Evolutionary conservation across 2,888 invertebrate genomes (phyloP).

Genomic region (Chironomus riparius): DNA sequence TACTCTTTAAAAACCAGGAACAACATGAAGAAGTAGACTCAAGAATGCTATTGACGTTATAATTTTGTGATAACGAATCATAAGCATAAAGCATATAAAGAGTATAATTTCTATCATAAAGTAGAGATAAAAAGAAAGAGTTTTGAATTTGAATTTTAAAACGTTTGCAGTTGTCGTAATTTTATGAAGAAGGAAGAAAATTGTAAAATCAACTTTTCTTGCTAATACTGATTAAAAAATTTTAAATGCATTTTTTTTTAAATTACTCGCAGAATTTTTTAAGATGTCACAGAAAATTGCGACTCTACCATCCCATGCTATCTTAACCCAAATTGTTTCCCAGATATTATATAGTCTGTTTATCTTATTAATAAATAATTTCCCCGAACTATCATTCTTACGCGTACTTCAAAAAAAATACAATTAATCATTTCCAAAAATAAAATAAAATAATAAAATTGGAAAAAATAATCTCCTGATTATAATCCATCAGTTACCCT

Average conservation of each 20-base stretch:
- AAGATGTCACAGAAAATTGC: background rate
- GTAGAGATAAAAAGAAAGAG: background rate
- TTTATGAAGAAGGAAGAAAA: no score
- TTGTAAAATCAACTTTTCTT: background rate
- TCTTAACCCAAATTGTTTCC: no score
- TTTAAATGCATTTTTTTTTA: background rate
- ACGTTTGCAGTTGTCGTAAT: no score
- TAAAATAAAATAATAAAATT: no score
- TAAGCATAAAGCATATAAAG: constrained; percentile 6
- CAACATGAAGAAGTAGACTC: background rate
- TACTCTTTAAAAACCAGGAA: background rate
- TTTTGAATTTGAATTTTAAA: background rate
- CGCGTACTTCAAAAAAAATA: no score
- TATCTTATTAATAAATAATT: no score
- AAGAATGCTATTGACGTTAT: background rate
- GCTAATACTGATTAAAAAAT: background rate
- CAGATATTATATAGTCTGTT: no score
- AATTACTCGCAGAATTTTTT: background rate
- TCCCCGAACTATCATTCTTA: no score
- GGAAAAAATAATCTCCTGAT: no score
- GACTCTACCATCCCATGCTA: no score
- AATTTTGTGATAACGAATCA: constrained; percentile 19
- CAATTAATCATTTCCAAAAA: no score
- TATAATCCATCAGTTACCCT: no score
- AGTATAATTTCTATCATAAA: background rate